phyloP scores from a whole-genome alignment of 2,797 vertebrate genomes.

The Ptychadena robeensis region DNA sequence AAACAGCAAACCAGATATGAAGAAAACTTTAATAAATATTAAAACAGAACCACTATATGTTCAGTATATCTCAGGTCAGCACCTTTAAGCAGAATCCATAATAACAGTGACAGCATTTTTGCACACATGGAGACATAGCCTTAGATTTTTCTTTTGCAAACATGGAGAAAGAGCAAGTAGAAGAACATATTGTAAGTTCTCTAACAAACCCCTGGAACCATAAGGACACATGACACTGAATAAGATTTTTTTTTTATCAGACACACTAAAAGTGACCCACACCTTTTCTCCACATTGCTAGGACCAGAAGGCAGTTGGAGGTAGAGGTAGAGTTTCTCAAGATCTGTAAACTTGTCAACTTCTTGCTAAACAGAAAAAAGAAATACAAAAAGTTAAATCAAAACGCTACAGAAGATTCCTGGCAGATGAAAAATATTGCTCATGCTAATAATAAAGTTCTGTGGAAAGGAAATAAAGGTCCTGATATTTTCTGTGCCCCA shows the following conservation, averaged over 20 bases:
- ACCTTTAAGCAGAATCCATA: too few species aligned
- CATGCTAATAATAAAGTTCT: background rate
- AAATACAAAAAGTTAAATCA: background rate
- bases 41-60: too few species aligned
- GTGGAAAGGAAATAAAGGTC: background rate
- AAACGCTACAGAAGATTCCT: background rate
- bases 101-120: too few species aligned
- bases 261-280: conserved; percentile 38
- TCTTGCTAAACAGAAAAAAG: conserved; percentile 85
- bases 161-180: background rate
- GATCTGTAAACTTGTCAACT: conserved; percentile 99
- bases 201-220: background rate
- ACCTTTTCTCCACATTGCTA: conserved; percentile 98
- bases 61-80: too few species aligned
- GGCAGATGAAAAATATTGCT: background rate
- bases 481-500: background rate
- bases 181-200: background rate
- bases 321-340: conserved; percentile 99
- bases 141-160: background rate
- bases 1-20: too few species aligned
- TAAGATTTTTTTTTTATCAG: background rate
- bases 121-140: too few species aligned
- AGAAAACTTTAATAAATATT: too few species aligned
- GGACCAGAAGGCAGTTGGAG: conserved; percentile 99
- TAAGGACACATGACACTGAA: background rate